phyloP scores from a whole-genome alignment of 2,797 vertebrate species.

The Gymnopithys bicolor region DNA sequence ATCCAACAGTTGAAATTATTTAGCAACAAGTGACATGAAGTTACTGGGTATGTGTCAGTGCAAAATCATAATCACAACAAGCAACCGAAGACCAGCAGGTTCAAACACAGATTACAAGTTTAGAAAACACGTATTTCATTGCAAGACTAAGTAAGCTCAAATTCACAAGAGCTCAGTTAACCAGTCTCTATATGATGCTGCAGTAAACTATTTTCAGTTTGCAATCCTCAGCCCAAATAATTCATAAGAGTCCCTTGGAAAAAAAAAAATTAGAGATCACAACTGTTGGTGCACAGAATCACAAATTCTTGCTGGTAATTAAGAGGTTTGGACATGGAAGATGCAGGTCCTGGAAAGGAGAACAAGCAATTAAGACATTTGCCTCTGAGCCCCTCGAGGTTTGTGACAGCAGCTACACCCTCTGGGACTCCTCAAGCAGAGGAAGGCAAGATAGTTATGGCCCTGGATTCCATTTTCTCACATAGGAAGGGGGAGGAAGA shows the following conservation, averaged over 20 bases:
- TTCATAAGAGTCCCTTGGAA: not conserved
- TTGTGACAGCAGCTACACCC: not conserved
- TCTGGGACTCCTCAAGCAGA: not conserved
- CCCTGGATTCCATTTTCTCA: not conserved
- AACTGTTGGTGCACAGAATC: not conserved
- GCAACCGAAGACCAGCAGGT: not conserved
- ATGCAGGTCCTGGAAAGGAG: not conserved
- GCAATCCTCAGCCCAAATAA: not conserved
- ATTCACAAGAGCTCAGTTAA: not conserved
- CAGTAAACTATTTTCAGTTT: not conserved
- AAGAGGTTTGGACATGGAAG: not conserved
- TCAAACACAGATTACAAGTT: not conserved
- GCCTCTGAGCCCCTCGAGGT: not conserved
- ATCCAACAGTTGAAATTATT: not conserved
- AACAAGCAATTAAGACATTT: not conserved
- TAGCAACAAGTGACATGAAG: not conserved
- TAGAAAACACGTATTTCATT: not conserved
- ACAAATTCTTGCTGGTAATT: not conserved
- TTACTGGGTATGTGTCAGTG: not conserved
- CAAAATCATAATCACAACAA: not conserved
- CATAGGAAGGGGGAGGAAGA: not conserved
- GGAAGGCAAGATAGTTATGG: not conserved
- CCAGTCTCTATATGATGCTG: not conserved
- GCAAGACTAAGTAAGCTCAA: not conserved
- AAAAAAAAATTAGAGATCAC: not conserved